phyloP scores from a whole-genome alignment of 2,797 vertebrate species.

The Tenualosa ilisha region DNA sequence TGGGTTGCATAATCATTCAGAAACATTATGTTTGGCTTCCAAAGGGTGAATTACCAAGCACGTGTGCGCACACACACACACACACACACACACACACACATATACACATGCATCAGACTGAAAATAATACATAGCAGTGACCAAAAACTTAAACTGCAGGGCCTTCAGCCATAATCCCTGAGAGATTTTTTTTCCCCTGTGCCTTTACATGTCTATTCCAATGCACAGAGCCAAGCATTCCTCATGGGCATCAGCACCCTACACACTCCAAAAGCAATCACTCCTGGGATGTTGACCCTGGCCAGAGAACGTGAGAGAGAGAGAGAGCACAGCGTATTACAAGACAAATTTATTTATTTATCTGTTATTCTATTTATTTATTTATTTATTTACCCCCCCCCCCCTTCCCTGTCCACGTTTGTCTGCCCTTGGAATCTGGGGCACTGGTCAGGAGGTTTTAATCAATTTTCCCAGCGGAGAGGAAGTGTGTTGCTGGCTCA shows the following conservation, averaged over 20 bases:
- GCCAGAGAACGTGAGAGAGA: not conserved
- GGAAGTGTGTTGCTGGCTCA: conserved; percentile 43
- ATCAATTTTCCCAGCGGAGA: conserved; percentile 74
- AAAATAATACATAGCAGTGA: not conserved
- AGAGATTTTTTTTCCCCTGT: not conserved
- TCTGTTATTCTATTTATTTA: conserved; percentile 57
- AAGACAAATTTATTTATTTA: conserved; percentile 39
- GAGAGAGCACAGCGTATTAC: conserved; percentile 25
- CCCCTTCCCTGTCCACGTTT: conserved; percentile 31
- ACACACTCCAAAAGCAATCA: conserved; percentile 36
- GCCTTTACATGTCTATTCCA: not conserved
- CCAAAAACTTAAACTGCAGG: not conserved
- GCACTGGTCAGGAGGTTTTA: conserved; percentile 76
- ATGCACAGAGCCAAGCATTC: not conserved
- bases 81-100: not conserved
- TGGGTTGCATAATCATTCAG: not conserved
- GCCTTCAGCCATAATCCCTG: not conserved
- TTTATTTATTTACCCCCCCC: conserved; percentile 53
- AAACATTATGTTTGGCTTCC: not conserved
- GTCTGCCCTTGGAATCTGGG: conserved; percentile 66
- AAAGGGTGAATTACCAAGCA: not conserved
- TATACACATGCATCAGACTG: not conserved
- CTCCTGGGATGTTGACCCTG: conserved; percentile 50
- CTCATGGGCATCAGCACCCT: not conserved
- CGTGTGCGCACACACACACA: not conserved